Evolutionary conservation across 1,140 invertebrate species (phyloP), one percentile per base, ranked within the genome.

Genomic region (Magallana ariakensis): DNA sequence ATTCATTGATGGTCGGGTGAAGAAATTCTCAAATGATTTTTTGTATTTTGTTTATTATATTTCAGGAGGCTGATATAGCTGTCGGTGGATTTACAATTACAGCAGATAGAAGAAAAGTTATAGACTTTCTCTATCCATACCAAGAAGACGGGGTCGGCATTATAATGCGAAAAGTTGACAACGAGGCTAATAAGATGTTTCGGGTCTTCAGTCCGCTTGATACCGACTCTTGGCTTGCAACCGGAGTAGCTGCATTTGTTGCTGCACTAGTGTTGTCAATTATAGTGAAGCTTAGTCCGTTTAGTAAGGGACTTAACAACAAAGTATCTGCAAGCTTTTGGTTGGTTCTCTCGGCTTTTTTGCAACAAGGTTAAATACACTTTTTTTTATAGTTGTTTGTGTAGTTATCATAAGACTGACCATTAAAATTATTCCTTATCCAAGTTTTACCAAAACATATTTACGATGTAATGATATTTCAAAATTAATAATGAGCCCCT

Each of bases 31-130:
- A 46, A 46, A 46, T 46, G 33, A 46, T 46, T 46, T 46, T 46
- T 46, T 46, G 33, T 46, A 46, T 46, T 46, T 46, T 46, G 33
- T 46, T 19, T 62, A 19, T 62, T 1, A 62, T 62, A 62, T 62
- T 16, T 62, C 8, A 93, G 92, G 91, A 93, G 53, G 86, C 89
- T 11, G 91, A 92, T 53, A 89, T 92, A 66, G 91, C 89, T 0
- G 84, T 91, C n/a, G 92, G 90, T 22, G 90, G 91, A 0, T 90
- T 93, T 54, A 91, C 92, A 11, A 91, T 93, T 19, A 93, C 92
- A 7, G 62, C 88, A 15, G 56, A 87, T 9, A 85, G 92, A 55
- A 91, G 91, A 66, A 26, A 70, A 0, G 92, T 93, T 3, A 87
- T 93, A 16, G 92, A 93, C 75, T 93, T 92, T 84, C 90, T 91